Conservation (phyloP, 2,888 invertebrate genomes). For the Rhodophaea formosa region DNA sequence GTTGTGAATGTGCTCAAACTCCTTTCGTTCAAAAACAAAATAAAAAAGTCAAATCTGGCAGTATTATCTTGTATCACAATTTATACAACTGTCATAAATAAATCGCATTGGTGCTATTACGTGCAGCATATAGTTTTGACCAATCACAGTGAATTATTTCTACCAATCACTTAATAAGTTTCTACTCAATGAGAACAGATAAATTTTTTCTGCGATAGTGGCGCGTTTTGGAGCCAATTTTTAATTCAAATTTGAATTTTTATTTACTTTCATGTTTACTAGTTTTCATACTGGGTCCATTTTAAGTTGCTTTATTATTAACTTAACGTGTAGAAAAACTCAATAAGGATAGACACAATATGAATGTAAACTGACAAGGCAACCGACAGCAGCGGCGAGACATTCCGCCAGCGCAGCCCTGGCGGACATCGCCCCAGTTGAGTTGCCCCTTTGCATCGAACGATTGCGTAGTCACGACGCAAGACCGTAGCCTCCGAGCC, state of each 20-base stretch:
- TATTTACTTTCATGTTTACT: constrained; percentile 16
- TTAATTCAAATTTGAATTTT: constrained; percentile 52
- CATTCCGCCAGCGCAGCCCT: constrained; percentile 79
- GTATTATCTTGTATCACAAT: background rate
- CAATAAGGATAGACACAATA: background rate
- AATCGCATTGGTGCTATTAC: background rate
- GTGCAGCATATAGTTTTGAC: background rate
- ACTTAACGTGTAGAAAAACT: background rate
- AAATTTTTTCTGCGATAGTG: constrained; percentile 53
- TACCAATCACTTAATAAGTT: background rate
- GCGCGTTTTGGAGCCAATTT: constrained; percentile 48
- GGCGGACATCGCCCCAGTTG: constrained; percentile 76
- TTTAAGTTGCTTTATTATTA: background rate
- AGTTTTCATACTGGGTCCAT: background rate
- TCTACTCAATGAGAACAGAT: constrained; percentile 28
- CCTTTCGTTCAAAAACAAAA: background rate
- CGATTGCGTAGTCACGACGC: constrained; percentile 71
- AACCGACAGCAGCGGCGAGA: constrained; percentile 47
- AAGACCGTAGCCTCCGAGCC: constrained; percentile 51
- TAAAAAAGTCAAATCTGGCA: background rate
- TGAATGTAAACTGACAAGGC: constrained; percentile 26
- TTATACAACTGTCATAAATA: background rate
- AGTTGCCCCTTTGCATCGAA: constrained; percentile 78
- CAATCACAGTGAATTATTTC: background rate
- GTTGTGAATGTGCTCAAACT: too few relatives aligned